Conservation (phyloP, 2,797 vertebrate species). For the Neopelma chrysocephalum region DNA sequence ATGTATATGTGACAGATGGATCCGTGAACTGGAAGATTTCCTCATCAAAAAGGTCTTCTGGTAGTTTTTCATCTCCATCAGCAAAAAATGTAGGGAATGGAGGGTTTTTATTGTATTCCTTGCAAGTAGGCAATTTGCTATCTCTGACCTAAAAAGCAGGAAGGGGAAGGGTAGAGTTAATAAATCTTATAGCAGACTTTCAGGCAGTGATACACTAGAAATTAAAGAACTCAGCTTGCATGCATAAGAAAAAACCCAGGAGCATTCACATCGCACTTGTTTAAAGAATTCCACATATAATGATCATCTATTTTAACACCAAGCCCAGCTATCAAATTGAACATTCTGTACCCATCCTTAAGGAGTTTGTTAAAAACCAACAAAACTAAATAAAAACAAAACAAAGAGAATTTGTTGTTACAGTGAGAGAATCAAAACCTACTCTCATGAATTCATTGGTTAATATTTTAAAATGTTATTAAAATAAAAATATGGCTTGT, state of each 20-base stretch:
- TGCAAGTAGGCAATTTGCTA: slow-evolving; percentile 75
- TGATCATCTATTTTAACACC: not conserved
- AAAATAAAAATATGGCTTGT: not conserved
- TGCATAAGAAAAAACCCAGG: not conserved
- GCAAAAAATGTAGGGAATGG: slow-evolving; percentile 93
- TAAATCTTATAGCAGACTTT: not conserved
- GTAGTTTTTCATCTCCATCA: slow-evolving; percentile 87
- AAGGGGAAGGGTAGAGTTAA: not conserved
- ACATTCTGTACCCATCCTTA: not conserved
- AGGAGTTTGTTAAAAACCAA: not conserved
- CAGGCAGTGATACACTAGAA: not conserved
- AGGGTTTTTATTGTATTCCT: slow-evolving; percentile 73
- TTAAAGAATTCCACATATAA: not conserved
- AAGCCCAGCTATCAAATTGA: not conserved
- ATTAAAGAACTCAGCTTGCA: not conserved
- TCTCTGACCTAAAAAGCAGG: slow-evolving; percentile 83
- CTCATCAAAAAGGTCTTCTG: slow-evolving; percentile 89
- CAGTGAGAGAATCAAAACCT: not conserved
- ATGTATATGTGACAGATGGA: slow-evolving; percentile 80
- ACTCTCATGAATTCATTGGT: not conserved
- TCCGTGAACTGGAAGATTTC: slow-evolving; percentile 84
- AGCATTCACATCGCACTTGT: not conserved
- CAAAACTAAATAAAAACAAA: not conserved
- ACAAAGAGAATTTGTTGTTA: not conserved
- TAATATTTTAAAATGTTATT: not conserved